A percentile compares a stretch with the other conserved stretches of the same genome.
These are phyloP conservation scores for Patella depressa DNA, from an alignment of 2,888 invertebrate species.

Conservation along the genomic window DNA sequence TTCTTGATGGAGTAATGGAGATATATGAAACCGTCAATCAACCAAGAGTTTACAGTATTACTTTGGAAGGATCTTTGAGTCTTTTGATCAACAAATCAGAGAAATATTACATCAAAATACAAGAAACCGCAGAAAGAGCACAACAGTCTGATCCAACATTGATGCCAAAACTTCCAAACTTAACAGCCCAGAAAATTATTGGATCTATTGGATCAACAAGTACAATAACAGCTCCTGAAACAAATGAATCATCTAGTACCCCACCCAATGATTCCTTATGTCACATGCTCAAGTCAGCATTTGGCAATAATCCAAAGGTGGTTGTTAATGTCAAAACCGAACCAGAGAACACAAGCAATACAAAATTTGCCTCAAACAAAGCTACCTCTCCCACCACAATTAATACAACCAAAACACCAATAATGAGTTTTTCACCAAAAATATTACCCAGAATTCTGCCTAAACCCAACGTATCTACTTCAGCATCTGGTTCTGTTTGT, in stretches of 20 bases:
- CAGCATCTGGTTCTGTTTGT: no score
- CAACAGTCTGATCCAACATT: constrained; percentile 23
- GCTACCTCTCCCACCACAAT: neutral
- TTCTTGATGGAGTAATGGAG: constrained; percentile 42
- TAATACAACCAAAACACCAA: neutral
- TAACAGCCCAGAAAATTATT: no score
- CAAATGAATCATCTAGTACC: neutral
- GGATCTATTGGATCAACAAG: no score
- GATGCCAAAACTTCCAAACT: neutral
- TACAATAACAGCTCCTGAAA: neutral
- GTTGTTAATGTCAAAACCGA: constrained; percentile 12
- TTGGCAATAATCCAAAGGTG: neutral
- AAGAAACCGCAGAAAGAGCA: constrained; percentile 42
- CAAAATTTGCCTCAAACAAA: no score
- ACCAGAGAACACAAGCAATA: neutral
- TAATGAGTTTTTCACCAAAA: neutral
- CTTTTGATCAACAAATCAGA: constrained; percentile 40
- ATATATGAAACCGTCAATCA: constrained; percentile 34
- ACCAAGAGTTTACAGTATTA: constrained; percentile 37
- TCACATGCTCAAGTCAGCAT: neutral
- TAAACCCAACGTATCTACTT: neutral
- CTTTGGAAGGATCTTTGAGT: constrained; percentile 39
- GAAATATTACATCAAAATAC: constrained; percentile 36
- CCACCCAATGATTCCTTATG: neutral
- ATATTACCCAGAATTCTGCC: neutral